Evolutionary conservation across 2,888 invertebrate genomes (phyloP).

Genomic region (Diachrysia chrysitis): DNA sequence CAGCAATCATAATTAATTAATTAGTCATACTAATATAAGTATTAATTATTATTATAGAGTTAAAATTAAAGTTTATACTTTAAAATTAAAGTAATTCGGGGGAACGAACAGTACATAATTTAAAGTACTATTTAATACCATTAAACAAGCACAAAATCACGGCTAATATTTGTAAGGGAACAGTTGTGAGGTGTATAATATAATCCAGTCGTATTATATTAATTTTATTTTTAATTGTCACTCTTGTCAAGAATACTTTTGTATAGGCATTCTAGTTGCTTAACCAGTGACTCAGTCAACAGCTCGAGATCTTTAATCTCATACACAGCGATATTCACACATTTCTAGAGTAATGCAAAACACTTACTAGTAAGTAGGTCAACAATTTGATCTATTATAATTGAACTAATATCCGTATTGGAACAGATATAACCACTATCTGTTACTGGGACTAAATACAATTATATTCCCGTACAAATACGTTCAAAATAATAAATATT

Average conservation of each 20-base stretch:
- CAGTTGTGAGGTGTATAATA: too few species aligned
- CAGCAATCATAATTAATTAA: neutral
- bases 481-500: neutral
- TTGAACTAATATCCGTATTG: conserved; percentile 45
- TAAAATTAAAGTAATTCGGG: too few species aligned
- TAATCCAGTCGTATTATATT: too few species aligned
- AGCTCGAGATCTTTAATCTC: neutral
- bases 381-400: conserved; percentile 48
- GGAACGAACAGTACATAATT: neutral
- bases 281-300: conserved; percentile 18
- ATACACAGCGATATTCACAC: conserved; percentile 7
- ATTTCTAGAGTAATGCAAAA: neutral
- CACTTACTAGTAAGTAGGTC: conserved; percentile 35
- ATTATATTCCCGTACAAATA: neutral
- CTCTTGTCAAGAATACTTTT: too few species aligned
- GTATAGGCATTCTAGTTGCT: neutral
- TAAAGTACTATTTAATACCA: neutral
- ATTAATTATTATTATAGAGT: neutral
- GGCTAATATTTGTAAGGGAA: too few species aligned
- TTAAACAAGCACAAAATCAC: too few species aligned
- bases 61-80: too few species aligned
- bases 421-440: conserved; percentile 8
- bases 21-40: conserved; percentile 1
- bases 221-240: too few species aligned
- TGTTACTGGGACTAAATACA: conserved; percentile 33